Evolutionary conservation across 1,140 invertebrate genomes (phyloP).

Genomic region (Akabosia matsudoensis): DNA sequence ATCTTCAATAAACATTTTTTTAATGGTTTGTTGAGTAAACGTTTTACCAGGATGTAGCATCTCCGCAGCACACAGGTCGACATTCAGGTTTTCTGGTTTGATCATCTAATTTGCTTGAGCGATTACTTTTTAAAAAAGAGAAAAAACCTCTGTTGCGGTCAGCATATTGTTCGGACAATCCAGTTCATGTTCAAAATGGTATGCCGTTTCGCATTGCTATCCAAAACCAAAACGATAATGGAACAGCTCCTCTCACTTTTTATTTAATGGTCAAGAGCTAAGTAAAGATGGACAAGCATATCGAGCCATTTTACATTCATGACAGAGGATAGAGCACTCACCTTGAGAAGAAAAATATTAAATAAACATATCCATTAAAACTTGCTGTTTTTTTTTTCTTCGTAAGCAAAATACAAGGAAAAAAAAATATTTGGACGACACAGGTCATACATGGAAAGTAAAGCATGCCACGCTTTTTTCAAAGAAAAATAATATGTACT

Average conservation of each 20-base stretch:
- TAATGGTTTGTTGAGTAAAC: background rate
- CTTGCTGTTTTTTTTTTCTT: too few relatives aligned
- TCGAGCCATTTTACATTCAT: background rate
- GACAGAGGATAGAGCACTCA: too few relatives aligned
- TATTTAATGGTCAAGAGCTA: background rate
- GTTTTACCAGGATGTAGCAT: background rate
- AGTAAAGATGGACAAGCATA: conserved; percentile 1
- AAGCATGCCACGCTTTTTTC: conserved; percentile 7
- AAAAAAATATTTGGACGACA: background rate
- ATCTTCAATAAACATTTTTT: background rate
- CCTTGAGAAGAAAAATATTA: too few relatives aligned
- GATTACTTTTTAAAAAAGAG: background rate
- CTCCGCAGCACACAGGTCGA: background rate
- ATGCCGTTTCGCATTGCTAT: background rate
- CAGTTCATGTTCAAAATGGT: background rate
- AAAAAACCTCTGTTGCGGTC: too few relatives aligned
- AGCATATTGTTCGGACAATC: conserved; percentile 28
- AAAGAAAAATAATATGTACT: background rate
- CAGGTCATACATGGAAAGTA: conserved; percentile 9
- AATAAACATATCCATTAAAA: too few relatives aligned
- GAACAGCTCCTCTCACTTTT: conserved; percentile 6
- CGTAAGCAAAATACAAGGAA: too few relatives aligned
- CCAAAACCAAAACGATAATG: background rate
- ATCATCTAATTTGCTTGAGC: conserved; percentile 19
- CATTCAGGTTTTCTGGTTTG: conserved; percentile 10